Base-by-base conservation (phyloP, 2,113 vertebrate species). In the Cottus gobio region DNA sequence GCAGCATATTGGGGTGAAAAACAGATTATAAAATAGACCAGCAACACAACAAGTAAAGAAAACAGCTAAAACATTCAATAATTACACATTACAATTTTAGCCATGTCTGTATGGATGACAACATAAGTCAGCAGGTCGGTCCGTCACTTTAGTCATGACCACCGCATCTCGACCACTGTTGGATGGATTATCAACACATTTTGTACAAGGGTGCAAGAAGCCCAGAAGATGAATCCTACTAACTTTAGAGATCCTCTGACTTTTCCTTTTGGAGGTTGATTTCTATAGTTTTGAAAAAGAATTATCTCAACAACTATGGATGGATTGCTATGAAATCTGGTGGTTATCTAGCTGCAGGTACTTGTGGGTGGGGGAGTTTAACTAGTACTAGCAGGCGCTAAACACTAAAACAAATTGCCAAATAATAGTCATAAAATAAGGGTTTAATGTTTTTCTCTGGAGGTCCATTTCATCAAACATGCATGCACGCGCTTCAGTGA, bases 11-110 rank as follows among this genome's bases (percentile, higher is more conserved):
- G 44, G 26, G n/a, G n/a, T n/a, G n/a, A 44, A 7, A 80, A 77
- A 74, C 46, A 46, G 52, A 56, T 52, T 67, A 28, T 52, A 60
- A 71, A 78, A 71, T 60, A 48, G 18, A 60, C 39, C 28, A 54
- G 26, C 28, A 56, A 50, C 34, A 60, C 60, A 54, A 44, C 57
- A 36, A 52, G 24, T 13, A 26, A 36, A 15, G 60, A 74, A 71
- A 82, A 28, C 54, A 58, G 46, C 67, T 12, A 3, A 54, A 16
- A 66, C 10, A 26, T 22, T 66, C 30, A 61, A 18, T 58, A 66
- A 68, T 37, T 31, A 66, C 34, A 34, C 44, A 44, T 54, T 50
- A 7, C 16, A 7, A 22, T 30, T 48, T 48, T 48, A 48, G 24
- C 63, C 34, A 37, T 24, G 36, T 34, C 24, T 28, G 3, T 42